Base-by-base conservation (phyloP, 2,888 invertebrate species). In the Trissolcus brochymenae region DNA sequence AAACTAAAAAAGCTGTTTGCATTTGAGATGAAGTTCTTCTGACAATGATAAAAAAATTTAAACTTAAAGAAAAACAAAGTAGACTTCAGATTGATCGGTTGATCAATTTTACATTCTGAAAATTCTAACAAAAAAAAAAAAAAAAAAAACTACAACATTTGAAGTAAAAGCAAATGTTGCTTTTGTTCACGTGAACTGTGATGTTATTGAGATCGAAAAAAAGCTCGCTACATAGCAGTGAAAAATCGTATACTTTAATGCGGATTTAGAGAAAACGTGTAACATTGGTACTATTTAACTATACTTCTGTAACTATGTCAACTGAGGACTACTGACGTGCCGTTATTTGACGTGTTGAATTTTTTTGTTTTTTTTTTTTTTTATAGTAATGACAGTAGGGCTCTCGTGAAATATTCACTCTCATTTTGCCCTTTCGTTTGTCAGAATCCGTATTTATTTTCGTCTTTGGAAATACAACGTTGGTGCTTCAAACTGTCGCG, bases 271-370 rank as follows among this genome's bases (percentile, higher is more conserved):
- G 65, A 49, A 13, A 66, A 35, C 60, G 66, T 61, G 50, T 56
- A 53, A 61, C 73, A 11, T 35, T 35, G 35, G 56, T 54, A 61
- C 66, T 50, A 25, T 61, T 61, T 50, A 56, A 59, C 61, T 53
- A 55, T 35, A 35, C 61, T 61, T 50, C 16, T 50, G 13, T 56
- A 66, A 73, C 50, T 66, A 51, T 73, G 73, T 73, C 73, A 73
- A 73, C 66, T 60, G 56, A 66, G 55, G 55, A 66, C 60, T 55
- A 66, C 65, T 66, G 73, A 61, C 73, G 73, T 61, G 66, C 66
- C 55, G 50, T 71, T 64, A 71, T 64, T 64, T 50, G 57, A 61
- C 70, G 50, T 25, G 68, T 70, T 70, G 60, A 49, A 61, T 61
- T 41, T 62, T 70, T 56, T 35, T 70, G 35, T 19, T 56, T 43